These are phyloP conservation scores for Oreochromis grahami DNA, from an alignment of 2,797 vertebrate species.

Conservation along the genomic window DNA sequence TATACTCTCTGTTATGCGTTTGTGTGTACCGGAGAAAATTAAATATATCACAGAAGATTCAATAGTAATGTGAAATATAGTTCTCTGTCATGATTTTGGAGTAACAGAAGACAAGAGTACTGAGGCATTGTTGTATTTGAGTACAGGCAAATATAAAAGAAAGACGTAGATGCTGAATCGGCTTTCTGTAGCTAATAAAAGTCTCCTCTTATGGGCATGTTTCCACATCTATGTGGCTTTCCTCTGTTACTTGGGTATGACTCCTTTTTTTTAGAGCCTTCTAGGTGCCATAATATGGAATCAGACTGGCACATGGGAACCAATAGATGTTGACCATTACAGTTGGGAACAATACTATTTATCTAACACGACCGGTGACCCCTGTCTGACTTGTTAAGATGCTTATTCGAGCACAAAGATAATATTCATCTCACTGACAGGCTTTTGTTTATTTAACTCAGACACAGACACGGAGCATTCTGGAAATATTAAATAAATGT, in stretches of 20 bases:
- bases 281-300: neutral
- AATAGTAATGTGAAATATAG: neutral
- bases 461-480: neutral
- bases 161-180: neutral
- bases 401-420: neutral
- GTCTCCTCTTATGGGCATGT: neutral
- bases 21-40: neutral
- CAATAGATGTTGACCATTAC: neutral
- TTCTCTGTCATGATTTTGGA: neutral
- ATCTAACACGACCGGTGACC: neutral
- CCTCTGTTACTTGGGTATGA: neutral
- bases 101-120: neutral
- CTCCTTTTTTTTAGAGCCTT: neutral
- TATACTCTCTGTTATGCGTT: neutral
- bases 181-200: neutral
- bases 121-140: neutral
- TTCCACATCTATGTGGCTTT: neutral
- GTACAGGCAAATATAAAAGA: neutral
- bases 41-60: neutral
- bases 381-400: neutral
- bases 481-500: accelerated
- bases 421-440: neutral
- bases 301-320: neutral
- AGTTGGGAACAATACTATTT: neutral
- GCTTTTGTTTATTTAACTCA: neutral